phyloP scores from a whole-genome alignment of 2,113 vertebrate genomes.

The Eira barbara region DNA sequence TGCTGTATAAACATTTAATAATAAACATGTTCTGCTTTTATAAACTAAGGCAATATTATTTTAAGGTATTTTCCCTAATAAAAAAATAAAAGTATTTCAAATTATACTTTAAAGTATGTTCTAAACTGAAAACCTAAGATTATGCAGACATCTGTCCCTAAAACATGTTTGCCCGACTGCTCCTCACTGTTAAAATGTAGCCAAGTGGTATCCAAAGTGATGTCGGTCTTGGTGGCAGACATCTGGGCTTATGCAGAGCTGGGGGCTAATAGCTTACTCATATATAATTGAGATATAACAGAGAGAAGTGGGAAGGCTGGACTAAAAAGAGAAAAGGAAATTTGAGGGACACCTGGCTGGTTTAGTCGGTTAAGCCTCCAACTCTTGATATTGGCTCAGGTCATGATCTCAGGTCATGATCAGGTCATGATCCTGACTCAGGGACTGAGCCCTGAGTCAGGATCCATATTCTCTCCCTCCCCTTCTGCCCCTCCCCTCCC shows the following conservation, averaged over 20 bases:
- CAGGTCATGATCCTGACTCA: too few species aligned
- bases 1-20: not conserved
- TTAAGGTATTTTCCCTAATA: constrained; percentile 52
- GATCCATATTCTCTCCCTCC: not conserved
- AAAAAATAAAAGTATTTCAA: constrained; percentile 49
- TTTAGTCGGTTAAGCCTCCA: not conserved
- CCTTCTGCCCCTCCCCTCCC: not conserved
- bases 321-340: not conserved
- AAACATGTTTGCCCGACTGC: constrained; percentile 69
- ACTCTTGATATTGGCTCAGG: not conserved
- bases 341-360: not conserved
- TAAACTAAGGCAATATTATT: constrained; percentile 10
- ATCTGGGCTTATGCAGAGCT: constrained; percentile 65
- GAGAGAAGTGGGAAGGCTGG: not conserved
- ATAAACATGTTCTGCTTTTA: not conserved
- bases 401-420: not conserved
- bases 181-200: constrained; percentile 65
- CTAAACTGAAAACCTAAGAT: constrained; percentile 62
- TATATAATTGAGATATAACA: constrained; percentile 20
- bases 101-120: constrained; percentile 49
- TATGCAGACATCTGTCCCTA: constrained; percentile 66
- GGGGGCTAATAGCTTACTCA: constrained; percentile 50
- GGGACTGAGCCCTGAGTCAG: not conserved
- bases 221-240: constrained; percentile 65
- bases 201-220: constrained; percentile 64